A percentile compares a stretch with the other conserved stretches of the same genome.
Conservation (phyloP, 30 jellyfish, hydroid and myxozoan species). For the Chrysaora quinquecirrha region DNA sequence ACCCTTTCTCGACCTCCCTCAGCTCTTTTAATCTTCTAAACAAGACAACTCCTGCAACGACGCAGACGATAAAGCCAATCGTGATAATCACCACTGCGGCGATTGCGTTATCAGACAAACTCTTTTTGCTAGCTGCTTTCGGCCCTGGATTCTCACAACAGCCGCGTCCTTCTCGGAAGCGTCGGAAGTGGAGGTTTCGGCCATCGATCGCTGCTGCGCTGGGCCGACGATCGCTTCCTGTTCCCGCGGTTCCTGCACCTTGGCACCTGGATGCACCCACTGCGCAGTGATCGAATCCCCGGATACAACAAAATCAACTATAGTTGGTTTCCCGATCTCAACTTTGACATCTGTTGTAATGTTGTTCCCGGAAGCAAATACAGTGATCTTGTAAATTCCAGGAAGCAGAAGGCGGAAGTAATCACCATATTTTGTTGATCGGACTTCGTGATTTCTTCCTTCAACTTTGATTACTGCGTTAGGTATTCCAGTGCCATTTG, state of each 20-base stretch:
- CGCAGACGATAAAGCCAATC: slow-evolving; percentile 88
- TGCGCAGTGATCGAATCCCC: slow-evolving; percentile 79
- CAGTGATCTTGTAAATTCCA: slow-evolving; percentile 86
- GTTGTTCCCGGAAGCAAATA: slow-evolving; percentile 68
- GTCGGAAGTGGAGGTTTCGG: too few relatives aligned
- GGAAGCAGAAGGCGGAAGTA: slow-evolving; percentile 96
- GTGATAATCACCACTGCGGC: slow-evolving; percentile 95
- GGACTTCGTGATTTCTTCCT: slow-evolving; percentile 70
- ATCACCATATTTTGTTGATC: slow-evolving; percentile 83
- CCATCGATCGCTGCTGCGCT: slow-evolving; percentile 71
- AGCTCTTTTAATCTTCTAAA: slow-evolving; percentile 84
- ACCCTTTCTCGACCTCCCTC: slow-evolving; percentile 89
- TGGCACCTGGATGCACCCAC: slow-evolving; percentile 45
- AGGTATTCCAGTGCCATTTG: slow-evolving; percentile 74
- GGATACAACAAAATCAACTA: slow-evolving; percentile 71
- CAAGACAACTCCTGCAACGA: slow-evolving; percentile 93
- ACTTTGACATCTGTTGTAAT: slow-evolving; percentile 42
- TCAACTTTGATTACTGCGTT: slow-evolving; percentile 76
- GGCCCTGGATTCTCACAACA: slow-evolving; percentile 16
- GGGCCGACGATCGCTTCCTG: slow-evolving; percentile 67
- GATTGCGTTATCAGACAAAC: slow-evolving; percentile 79
- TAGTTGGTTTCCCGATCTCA: slow-evolving; percentile 29
- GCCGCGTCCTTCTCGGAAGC: too few relatives aligned
- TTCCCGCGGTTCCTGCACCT: slow-evolving; percentile 13
- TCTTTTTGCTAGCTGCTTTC: slow-evolving; percentile 30